phyloP scores from a whole-genome alignment of 2,888 invertebrate species.

The Cryptophagus acutangulus region DNA sequence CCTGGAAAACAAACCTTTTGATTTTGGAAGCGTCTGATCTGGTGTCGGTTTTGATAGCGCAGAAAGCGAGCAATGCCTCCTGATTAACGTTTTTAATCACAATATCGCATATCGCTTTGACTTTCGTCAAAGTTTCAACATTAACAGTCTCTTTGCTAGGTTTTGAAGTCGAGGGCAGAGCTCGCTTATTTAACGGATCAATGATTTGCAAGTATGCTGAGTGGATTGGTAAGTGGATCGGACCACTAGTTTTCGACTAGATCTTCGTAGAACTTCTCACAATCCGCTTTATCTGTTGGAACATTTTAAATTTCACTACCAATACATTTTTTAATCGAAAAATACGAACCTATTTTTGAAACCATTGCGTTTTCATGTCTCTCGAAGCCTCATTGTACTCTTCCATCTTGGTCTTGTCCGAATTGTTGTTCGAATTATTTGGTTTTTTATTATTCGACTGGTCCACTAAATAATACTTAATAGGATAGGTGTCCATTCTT shows the following conservation, averaged over 20 bases:
- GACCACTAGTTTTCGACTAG: constrained; percentile 65
- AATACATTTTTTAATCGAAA: too few relatives aligned
- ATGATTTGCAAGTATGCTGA: constrained; percentile 74
- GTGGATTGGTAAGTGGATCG: constrained; percentile 70
- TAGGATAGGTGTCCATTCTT: constrained; percentile 64
- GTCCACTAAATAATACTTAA: constrained; percentile 70
- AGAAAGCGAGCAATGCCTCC: constrained; percentile 71
- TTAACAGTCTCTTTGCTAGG: too few relatives aligned
- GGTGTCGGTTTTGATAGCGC: constrained; percentile 82
- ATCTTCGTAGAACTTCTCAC: constrained; percentile 65
- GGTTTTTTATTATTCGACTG: constrained; percentile 51
- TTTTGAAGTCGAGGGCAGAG: constrained; percentile 40
- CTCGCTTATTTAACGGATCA: constrained; percentile 56
- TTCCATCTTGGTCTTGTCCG: constrained; percentile 57
- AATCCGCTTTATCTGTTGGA: too few relatives aligned
- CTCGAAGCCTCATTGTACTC: constrained; percentile 80
- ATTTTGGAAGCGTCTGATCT: constrained; percentile 76
- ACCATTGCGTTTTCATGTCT: constrained; percentile 80
- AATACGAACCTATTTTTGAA: constrained; percentile 82
- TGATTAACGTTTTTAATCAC: constrained; percentile 70
- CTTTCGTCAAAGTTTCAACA: constrained; percentile 53
- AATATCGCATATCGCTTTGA: constrained; percentile 60
- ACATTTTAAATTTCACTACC: too few relatives aligned
- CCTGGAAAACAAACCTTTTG: too few relatives aligned
- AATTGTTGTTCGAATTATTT: constrained; percentile 25